These are phyloP conservation scores for Nemurella pictetii DNA, from an alignment of 2,888 invertebrate species.

Conservation along the genomic window DNA sequence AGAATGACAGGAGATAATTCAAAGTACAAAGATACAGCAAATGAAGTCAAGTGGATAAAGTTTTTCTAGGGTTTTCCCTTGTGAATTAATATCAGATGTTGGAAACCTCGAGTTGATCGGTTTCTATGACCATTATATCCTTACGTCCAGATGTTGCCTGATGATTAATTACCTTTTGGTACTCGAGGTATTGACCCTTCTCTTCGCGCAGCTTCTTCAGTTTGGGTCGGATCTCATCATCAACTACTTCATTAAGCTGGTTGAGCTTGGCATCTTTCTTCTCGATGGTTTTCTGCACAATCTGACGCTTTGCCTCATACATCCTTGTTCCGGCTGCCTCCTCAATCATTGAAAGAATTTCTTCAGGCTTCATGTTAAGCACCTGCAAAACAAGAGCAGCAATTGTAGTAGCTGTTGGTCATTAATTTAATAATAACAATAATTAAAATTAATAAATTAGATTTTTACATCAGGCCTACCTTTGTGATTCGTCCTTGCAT, in stretches of 20 bases:
- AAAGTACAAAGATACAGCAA: too few species aligned
- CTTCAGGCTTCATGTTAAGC: constrained; percentile 96
- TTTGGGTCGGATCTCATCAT: constrained; percentile 89
- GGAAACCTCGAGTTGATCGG: too few species aligned
- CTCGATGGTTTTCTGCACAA: constrained; percentile 82
- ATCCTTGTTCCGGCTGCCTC: constrained; percentile 97
- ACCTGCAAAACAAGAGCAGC: constrained; percentile 55
- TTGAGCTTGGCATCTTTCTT: constrained; percentile 89
- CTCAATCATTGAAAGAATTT: constrained; percentile 97
- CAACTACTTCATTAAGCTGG: constrained; percentile 79
- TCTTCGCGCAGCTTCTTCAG: constrained; percentile 84
- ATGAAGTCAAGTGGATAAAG: too few species aligned
- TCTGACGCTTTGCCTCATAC: constrained; percentile 92
- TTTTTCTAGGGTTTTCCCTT: too few species aligned
- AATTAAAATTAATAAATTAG: too few species aligned
- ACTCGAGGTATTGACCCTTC: constrained; percentile 81
- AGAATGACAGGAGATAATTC: too few species aligned
- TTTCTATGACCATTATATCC: too few species aligned
- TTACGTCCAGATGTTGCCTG: too few species aligned
- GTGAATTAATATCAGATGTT: too few species aligned
- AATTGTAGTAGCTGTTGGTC: too few species aligned
- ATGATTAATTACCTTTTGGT: constrained; percentile 67
- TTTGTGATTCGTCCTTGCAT: constrained; percentile 99
- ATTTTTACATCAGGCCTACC: too few species aligned
- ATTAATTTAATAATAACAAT: too few species aligned